phyloP scores from a whole-genome alignment of 2,797 vertebrate species.

The Borostomias antarcticus region DNA sequence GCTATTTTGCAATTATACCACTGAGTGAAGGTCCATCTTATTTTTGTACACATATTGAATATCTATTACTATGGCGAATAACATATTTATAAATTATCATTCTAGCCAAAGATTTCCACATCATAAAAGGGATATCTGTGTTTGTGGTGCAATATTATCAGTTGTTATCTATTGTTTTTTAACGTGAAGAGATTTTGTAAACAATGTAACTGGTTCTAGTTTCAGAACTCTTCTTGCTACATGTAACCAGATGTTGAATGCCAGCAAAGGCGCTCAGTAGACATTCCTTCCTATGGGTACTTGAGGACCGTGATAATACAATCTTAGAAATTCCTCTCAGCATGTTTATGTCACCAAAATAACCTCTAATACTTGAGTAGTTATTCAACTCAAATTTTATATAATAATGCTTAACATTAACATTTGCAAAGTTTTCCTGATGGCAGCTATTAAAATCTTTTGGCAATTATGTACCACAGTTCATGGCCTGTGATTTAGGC shows the following conservation, averaged over 20 bases:
- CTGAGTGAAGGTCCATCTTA: neutral
- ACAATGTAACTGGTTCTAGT: neutral
- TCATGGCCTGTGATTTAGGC: neutral
- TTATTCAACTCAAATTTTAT: neutral
- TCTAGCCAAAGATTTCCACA: neutral
- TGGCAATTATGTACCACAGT: neutral
- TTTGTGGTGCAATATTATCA: neutral
- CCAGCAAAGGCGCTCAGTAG: neutral
- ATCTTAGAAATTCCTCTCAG: conserved; percentile 5
- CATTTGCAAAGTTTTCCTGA: no score
- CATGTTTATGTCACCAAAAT: neutral
- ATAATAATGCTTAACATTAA: neutral
- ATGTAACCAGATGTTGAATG: neutral
- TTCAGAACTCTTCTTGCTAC: conserved; percentile 1
- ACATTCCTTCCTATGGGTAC: neutral
- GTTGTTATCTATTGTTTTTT: neutral
- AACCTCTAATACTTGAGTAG: neutral
- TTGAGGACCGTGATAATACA: conserved; percentile 1
- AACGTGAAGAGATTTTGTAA: neutral
- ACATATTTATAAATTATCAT: conserved; percentile 3
- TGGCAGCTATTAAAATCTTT: neutral
- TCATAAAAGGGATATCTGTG: neutral
- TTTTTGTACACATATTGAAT: conserved; percentile 6
- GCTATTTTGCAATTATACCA: neutral
- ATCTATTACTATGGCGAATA: conserved; percentile 1